These are phyloP conservation scores for Paratilapia polleni DNA, from an alignment of 2,113 vertebrate species.

Conservation along the genomic window DNA sequence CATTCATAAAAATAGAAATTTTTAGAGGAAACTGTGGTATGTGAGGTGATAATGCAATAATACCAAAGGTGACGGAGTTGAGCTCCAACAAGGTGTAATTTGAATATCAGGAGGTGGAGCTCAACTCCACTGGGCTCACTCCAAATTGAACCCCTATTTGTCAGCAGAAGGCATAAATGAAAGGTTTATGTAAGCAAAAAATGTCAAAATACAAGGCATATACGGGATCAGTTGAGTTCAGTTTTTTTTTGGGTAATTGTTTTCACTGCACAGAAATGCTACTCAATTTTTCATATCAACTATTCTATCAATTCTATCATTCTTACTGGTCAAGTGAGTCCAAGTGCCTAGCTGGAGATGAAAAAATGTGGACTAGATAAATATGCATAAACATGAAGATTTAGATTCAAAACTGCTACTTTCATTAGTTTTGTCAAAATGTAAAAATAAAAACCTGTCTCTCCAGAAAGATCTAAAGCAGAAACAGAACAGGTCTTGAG, in stretches of 20 bases:
- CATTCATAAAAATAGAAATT: too few species aligned
- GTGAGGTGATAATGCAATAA: not conserved
- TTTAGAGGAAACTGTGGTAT: too few species aligned
- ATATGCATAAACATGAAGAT: slow-evolving; percentile 26
- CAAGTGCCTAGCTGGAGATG: not conserved
- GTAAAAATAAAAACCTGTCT: slow-evolving; percentile 40
- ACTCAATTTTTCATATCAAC: too few species aligned
- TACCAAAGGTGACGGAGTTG: not conserved
- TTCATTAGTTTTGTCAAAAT: slow-evolving; percentile 57
- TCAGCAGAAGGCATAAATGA: not conserved
- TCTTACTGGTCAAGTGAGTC: slow-evolving; percentile 7
- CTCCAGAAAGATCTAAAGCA: slow-evolving; percentile 40
- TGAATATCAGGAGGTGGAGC: not conserved
- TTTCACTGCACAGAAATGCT: not conserved
- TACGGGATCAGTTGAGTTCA: not conserved
- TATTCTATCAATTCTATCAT: too few species aligned
- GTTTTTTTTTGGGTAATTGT: not conserved
- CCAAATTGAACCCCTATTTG: too few species aligned
- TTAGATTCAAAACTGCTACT: slow-evolving; percentile 36
- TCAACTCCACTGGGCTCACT: too few species aligned
- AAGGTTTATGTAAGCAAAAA: not conserved
- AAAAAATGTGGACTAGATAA: not conserved
- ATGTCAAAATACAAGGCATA: not conserved
- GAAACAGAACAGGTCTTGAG: slow-evolving; percentile 61
- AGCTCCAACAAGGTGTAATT: not conserved